These are phyloP conservation scores for Spilarctia lutea DNA, from an alignment of 2,888 invertebrate species.

Conservation along the genomic window DNA sequence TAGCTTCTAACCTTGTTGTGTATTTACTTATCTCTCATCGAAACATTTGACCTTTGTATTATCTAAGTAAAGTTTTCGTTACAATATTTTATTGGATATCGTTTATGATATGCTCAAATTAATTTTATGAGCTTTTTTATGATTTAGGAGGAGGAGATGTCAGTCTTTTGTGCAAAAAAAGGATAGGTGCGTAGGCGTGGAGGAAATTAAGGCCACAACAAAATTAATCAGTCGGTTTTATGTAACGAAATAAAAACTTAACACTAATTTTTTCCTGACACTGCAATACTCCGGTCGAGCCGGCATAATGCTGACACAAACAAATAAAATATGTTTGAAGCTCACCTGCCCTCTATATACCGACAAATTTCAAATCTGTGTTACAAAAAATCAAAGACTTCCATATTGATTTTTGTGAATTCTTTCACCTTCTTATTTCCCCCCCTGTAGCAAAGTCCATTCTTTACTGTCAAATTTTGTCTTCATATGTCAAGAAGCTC, in stretches of 20 bases:
- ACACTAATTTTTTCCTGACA: neutral
- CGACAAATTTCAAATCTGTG: no score
- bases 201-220: neutral
- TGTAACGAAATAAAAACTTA: neutral
- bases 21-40: neutral
- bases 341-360: no score
- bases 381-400: no score
- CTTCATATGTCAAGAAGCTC: neutral
- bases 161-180: neutral
- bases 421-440: no score
- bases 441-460: no score
- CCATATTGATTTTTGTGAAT: no score
- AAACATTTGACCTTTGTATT: neutral
- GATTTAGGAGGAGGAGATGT: neutral
- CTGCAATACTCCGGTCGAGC: no score
- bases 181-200: no score
- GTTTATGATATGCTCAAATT: neutral
- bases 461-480: no score
- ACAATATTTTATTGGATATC: neutral
- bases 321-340: no score
- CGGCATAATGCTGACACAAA: neutral
- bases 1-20: neutral
- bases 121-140: neutral
- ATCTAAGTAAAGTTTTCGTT: neutral
- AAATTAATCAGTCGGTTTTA: neutral